Percentiles rank a stretch among this genome's conserved stretches.
Conservation (phyloP, 2,888 invertebrate species). For the Marronus borbonicus region DNA sequence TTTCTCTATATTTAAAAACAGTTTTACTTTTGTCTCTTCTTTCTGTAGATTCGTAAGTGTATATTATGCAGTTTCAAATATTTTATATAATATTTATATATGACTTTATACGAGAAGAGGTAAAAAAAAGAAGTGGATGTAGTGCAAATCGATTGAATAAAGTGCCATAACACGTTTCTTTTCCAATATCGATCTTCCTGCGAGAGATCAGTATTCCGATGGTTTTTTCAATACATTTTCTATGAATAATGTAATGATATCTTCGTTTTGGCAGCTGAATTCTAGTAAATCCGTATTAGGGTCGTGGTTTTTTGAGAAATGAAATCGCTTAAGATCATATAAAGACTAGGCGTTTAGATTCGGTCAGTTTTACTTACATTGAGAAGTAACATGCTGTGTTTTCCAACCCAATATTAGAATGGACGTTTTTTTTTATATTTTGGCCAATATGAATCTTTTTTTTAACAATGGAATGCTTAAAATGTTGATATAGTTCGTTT, state of each 20-base stretch:
- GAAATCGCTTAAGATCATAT: too few relatives aligned
- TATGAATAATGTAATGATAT: slow-evolving; percentile 34
- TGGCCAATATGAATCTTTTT: too few relatives aligned
- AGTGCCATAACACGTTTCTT: slow-evolving; percentile 26
- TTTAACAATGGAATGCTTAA: too few relatives aligned
- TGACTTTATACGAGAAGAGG: background rate
- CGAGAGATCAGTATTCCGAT: slow-evolving; percentile 13
- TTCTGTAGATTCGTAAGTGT: slow-evolving; percentile 38
- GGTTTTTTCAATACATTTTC: slow-evolving; percentile 5
- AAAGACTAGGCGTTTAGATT: too few relatives aligned
- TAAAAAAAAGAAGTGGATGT: slow-evolving; percentile 19
- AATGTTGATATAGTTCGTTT: too few relatives aligned
- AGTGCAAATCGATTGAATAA: slow-evolving; percentile 41
- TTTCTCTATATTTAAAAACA: slow-evolving; percentile 32
- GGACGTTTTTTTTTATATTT: too few relatives aligned
- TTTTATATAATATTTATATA: slow-evolving; percentile 36
- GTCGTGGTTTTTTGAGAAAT: too few relatives aligned
- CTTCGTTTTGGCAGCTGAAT: slow-evolving; percentile 34
- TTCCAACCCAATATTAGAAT: too few relatives aligned
- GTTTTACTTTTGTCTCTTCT: slow-evolving; percentile 14
- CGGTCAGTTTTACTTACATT: too few relatives aligned
- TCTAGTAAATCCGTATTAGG: background rate
- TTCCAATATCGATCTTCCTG: slow-evolving; percentile 22
- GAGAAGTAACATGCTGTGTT: too few relatives aligned
- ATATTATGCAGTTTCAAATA: slow-evolving; percentile 14